These are phyloP conservation scores for Drosophila carrolli DNA, from an alignment of 1,140 invertebrate genomes.

Conservation along the genomic window DNA sequence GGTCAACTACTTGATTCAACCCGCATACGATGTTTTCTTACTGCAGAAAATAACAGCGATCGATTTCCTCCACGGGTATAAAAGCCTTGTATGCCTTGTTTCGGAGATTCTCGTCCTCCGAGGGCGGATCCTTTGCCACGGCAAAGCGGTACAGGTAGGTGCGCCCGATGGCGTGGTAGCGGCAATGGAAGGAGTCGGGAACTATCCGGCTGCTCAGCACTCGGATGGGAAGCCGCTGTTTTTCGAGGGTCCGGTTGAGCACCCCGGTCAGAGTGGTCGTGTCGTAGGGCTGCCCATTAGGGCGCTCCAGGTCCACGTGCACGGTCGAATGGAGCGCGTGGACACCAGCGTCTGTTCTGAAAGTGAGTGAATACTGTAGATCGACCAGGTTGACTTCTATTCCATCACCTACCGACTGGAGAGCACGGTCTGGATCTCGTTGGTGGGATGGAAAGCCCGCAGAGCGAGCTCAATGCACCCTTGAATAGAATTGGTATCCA, in stretches of 20 bases:
- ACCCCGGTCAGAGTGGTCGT: constrained; percentile 80
- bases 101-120: constrained; percentile 13
- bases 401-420: constrained; percentile 87
- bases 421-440: constrained; percentile 85
- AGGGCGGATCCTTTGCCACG: constrained; percentile 70
- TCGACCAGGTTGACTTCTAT: not conserved
- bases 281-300: constrained; percentile 85
- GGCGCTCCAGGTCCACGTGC: constrained; percentile 87
- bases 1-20: not conserved
- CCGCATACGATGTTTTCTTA: constrained; percentile 16
- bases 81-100: constrained; percentile 63
- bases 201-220: constrained; percentile 86
- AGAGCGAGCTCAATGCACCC: constrained; percentile 88
- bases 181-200: constrained; percentile 87
- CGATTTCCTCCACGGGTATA: constrained; percentile 72
- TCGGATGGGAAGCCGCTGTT: constrained; percentile 86
- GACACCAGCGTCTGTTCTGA: constrained; percentile 90
- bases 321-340: constrained; percentile 88
- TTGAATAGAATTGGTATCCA: constrained; percentile 87
- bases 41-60: constrained; percentile 79
- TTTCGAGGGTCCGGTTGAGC: constrained; percentile 87
- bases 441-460: constrained; percentile 84
- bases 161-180: constrained; percentile 86
- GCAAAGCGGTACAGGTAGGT: constrained; percentile 89
- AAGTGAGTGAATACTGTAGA: constrained; percentile 12